Evolutionary conservation across 2,888 invertebrate genomes (phyloP), one percentile per base, ranked within the genome.

Genomic region (Acronicta leporina): DNA sequence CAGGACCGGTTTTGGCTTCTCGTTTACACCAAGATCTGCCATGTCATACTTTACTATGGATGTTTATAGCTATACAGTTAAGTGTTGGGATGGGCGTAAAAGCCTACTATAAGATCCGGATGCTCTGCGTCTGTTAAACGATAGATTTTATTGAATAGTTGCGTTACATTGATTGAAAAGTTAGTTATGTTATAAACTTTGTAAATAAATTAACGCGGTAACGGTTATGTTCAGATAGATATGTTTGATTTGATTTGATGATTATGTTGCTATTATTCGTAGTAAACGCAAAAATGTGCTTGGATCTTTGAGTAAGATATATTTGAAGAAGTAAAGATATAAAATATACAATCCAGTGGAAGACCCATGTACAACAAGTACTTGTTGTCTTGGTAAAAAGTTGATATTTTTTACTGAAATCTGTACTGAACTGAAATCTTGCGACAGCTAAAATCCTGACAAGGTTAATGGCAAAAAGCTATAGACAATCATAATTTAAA

Each of bases 1-100:
- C 92, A 84, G 78, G 86, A 94, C 94, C 92, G 93, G 94, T 94
- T 92, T 75, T 75, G 64, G 80, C 86, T 88, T 88, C 90, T 88
- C 86, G 89, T 85, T 89, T 87, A 88, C 88, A 87, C 84, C 77
- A 72, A 77, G 77, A 76, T 80, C 79, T 84, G 81, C 80, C 78
- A 67, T 82, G 85, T 87, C 85, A 85, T 86, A 79, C 77, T 78
- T 79, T 78, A 69, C 75, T 72, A 78, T 75, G 62, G 54, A 67
- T 62, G 64, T 73, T 72, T 64, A 60, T 74, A 66, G 62, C 25
- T 73, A 59, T 63, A 75, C 74, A 63, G 60, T 74, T 74, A 68
- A 68, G 46, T 65, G 54, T 47, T 72, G 55, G 53, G 73, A 73
- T 73, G 62, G 42, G 57, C 72, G 63, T 66, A 62, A 63, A 63